phyloP scores from a whole-genome alignment of 2,888 invertebrate species.

The Anaspis maculata region DNA sequence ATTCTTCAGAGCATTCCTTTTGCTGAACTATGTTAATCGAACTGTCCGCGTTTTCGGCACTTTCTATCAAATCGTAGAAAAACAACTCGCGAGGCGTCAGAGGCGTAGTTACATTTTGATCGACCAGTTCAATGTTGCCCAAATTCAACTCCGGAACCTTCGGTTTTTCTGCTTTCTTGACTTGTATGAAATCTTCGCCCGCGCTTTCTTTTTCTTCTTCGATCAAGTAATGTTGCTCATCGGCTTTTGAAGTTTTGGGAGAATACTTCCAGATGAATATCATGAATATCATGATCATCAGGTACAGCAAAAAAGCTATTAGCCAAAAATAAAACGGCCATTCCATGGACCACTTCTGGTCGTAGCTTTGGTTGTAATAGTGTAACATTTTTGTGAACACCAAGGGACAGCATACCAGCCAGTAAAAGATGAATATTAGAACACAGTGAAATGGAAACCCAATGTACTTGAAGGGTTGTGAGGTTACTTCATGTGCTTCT shows the following conservation, averaged over 20 bases:
- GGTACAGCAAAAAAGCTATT: slow-evolving; percentile 20
- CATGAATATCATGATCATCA: slow-evolving; percentile 26
- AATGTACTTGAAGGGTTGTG: slow-evolving; percentile 27
- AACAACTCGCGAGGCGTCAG: slow-evolving; percentile 40
- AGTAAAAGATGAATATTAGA: slow-evolving; percentile 32
- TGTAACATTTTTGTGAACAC: slow-evolving; percentile 23
- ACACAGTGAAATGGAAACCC: slow-evolving; percentile 20
- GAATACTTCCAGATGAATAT: slow-evolving; percentile 25
- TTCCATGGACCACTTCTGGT: slow-evolving; percentile 10
- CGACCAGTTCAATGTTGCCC: neutral
- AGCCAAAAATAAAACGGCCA: slow-evolving; percentile 22
- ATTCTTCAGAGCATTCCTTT: slow-evolving; percentile 11
- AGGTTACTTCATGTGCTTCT: no score
- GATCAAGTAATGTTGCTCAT: no score
- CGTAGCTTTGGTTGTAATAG: slow-evolving; percentile 6
- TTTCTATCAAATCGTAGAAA: slow-evolving; percentile 38
- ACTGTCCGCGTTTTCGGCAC: slow-evolving; percentile 26
- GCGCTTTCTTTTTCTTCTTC: no score
- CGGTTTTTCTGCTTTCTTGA: slow-evolving; percentile 1
- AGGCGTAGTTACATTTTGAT: slow-evolving; percentile 11
- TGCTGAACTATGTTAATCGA: neutral
- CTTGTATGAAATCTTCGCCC: no score
- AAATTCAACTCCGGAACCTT: no score
- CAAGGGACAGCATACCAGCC: slow-evolving; percentile 36
- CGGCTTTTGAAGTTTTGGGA: neutral